Evolutionary conservation across 2,113 vertebrate species (phyloP), one percentile per base, ranked within the genome.

Genomic region (Machaerirhynchus nigripectus): DNA sequence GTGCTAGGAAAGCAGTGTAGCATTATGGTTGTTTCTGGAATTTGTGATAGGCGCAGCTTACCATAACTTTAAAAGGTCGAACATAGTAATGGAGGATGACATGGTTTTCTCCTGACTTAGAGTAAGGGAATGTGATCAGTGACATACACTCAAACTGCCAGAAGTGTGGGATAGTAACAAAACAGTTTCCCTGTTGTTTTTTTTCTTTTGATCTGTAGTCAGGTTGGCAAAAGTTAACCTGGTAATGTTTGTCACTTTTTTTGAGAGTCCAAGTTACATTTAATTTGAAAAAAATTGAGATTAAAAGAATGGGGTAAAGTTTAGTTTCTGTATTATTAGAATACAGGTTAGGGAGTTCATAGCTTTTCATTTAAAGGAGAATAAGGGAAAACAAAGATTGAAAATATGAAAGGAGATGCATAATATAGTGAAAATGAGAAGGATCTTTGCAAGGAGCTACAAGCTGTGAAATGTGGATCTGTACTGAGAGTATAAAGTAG

Each of bases 81-180:
- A 33, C 0, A 0, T 26, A 42, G 31, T 28, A 33, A 23, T 37
- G 39, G 35, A 13, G 64, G 65, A 53, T 26, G 20, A 14, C 15
- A 2, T 17, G 30, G 19, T 35, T 67, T 85, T 71, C 31, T 44
- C 5, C 37, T 68, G 31, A 22, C 17, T 42, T 67, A 28, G 12
- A 12, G 11, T 64, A 35, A 69, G 22, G 35, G 52, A 44, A n/a
- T 35, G 30, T 15, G 47, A n/a, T 71, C 21, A 6, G 0, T 78
- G 35, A 8, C 69, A 52, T 23, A 10, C 17, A 7, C 9, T 13
- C 10, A 35, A 87, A 42, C 31, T 69, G 37, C 69, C 26, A 57
- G 39, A 90, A 80, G 13, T 10, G 2, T 28, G 11, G 30, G 13
- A 39, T 70, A 37, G 31, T 46, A 59, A 64, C 15, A 69, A 74